These are phyloP conservation scores for Microctonus hyperodae DNA, from an alignment of 2,888 invertebrate species.

Conservation along the genomic window DNA sequence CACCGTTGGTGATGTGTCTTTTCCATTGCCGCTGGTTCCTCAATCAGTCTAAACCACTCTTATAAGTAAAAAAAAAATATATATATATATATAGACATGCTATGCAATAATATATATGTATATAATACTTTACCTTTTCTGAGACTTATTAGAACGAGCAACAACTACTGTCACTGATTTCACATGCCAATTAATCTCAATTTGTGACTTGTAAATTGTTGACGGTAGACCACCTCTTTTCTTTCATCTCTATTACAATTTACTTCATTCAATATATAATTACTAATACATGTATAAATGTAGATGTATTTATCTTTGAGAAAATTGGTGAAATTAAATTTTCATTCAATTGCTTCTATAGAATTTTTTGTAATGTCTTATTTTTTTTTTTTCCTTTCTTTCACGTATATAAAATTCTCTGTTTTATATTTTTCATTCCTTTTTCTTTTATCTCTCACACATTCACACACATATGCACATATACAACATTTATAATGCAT, in stretches of 20 bases:
- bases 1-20: constrained; percentile 27
- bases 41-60: not conserved
- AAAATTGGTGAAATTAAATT: constrained; percentile 47
- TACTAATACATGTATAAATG: not conserved
- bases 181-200: constrained; percentile 30
- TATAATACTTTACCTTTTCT: constrained; percentile 13
- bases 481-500: not conserved
- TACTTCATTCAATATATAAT: constrained; percentile 5
- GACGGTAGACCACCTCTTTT: constrained; percentile 27
- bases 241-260: constrained; percentile 11
- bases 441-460: constrained; percentile 1
- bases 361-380: constrained; percentile 25
- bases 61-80: too few relatives aligned
- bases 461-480: not conserved
- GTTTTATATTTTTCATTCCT: not conserved
- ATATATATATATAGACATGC: not conserved
- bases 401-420: not conserved
- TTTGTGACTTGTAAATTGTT: constrained; percentile 30
- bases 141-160: constrained; percentile 7
- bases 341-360: constrained; percentile 42
- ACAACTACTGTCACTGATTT: constrained; percentile 22
- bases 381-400: constrained; percentile 21
- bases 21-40: not conserved
- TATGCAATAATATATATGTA: not conserved
- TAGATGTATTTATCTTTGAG: not conserved